A percentile compares a stretch with the other conserved stretches of the same genome.
These are phyloP conservation scores for Drosophila sucinea DNA, from an alignment of 1,140 invertebrate species.

Conservation along the genomic window DNA sequence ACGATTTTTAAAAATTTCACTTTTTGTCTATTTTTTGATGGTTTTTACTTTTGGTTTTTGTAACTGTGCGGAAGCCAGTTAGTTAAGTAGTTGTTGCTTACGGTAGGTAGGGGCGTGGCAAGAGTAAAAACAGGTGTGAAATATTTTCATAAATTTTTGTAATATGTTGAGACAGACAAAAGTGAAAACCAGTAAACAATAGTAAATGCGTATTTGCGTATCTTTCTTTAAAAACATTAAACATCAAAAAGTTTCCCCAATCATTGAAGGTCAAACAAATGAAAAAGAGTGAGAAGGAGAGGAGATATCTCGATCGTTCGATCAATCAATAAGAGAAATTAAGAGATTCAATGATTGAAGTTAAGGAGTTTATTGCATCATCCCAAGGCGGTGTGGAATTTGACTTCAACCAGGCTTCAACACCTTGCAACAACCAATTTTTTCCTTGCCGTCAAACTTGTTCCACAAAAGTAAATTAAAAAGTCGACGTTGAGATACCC, in stretches of 20 bases:
- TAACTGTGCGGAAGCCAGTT: slow-evolving; percentile 39
- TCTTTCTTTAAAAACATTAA: slow-evolving; percentile 1
- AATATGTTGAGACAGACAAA: slow-evolving; percentile 28
- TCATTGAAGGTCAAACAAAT: slow-evolving; percentile 54
- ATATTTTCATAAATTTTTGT: slow-evolving; percentile 37
- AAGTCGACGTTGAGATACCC: neutral
- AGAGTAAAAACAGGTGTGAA: slow-evolving; percentile 55
- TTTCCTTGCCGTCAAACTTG: neutral
- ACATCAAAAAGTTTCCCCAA: slow-evolving; percentile 38
- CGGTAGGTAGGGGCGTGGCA: slow-evolving; percentile 31
- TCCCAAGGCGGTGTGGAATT: neutral
- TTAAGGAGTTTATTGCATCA: slow-evolving; percentile 10
- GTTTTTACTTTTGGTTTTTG: slow-evolving; percentile 22
- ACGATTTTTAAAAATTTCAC: slow-evolving; percentile 65
- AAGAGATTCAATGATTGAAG: slow-evolving; percentile 10
- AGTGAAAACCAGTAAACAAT: slow-evolving; percentile 33
- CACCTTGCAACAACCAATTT: slow-evolving; percentile 5
- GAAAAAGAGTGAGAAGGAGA: slow-evolving; percentile 29
- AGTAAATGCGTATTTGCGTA: slow-evolving; percentile 16
- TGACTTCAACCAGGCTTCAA: neutral
- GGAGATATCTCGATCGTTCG: neutral
- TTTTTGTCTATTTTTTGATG: slow-evolving; percentile 68
- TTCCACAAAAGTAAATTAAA: neutral
- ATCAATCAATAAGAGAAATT: slow-evolving; percentile 14
- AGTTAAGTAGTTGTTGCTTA: neutral